phyloP scores from a whole-genome alignment of 2,888 invertebrate genomes.

The Syritta pipiens region DNA sequence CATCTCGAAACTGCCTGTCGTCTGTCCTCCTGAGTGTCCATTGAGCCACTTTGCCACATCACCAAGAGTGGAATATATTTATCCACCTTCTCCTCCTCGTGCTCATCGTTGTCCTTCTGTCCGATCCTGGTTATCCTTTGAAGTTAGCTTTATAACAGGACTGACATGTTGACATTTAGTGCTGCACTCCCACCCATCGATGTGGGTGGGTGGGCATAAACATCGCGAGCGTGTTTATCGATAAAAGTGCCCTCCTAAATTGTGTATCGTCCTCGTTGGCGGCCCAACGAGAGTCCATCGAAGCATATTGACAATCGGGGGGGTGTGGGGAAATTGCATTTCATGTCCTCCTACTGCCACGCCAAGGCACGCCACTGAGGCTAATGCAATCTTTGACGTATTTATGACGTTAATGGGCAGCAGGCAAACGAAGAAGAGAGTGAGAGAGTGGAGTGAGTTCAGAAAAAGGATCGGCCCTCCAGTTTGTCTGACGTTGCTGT shows the following conservation, averaged over 20 bases:
- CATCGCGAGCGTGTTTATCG: conserved; percentile 61
- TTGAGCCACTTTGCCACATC: no score
- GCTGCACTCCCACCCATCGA: conserved; percentile 2
- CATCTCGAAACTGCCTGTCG: conserved; percentile 26
- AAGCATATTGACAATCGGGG: conserved; percentile 43
- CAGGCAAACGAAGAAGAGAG: conserved; percentile 20
- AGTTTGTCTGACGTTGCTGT: no score
- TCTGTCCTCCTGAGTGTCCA: no score
- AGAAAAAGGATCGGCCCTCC: conserved; percentile 23
- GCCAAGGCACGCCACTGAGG: background rate
- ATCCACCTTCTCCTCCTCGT: no score
- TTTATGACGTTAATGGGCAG: conserved; percentile 63
- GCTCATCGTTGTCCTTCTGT: no score
- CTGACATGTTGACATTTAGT: conserved; percentile 60
- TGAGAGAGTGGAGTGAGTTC: no score
- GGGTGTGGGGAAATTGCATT: background rate
- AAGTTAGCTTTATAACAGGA: conserved; percentile 37
- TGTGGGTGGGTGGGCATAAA: conserved; percentile 9
- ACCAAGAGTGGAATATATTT: no score
- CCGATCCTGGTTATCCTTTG: no score
- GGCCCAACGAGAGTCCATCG: conserved; percentile 38
- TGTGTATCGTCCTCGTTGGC: conserved; percentile 42
- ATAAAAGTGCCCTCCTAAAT: conserved; percentile 60
- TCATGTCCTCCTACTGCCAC: conserved; percentile 2
- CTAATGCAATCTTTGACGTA: conserved; percentile 63